A percentile compares a stretch with the other conserved stretches of the same genome.
These are phyloP conservation scores for Orchesella flavescens DNA, from an alignment of 2,888 invertebrate genomes.

Conservation along the genomic window DNA sequence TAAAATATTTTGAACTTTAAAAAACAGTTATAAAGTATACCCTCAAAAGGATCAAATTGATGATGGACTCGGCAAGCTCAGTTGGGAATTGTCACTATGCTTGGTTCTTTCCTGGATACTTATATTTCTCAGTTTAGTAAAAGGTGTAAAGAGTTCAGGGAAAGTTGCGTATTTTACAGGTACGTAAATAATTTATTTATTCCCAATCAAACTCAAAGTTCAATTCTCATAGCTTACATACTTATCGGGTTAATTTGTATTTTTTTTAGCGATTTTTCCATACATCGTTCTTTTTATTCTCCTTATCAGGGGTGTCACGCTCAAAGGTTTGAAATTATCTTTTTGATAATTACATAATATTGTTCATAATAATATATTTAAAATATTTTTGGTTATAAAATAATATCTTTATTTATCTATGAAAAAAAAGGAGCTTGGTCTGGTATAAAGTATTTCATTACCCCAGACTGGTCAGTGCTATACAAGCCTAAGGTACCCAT, in stretches of 20 bases:
- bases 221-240: too few species aligned
- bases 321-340: too few species aligned
- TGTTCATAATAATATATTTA: too few species aligned
- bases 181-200: slow-evolving; percentile 75
- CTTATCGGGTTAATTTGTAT: background rate
- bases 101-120: slow-evolving; percentile 54
- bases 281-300: slow-evolving; percentile 85
- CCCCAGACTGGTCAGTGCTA: slow-evolving; percentile 81
- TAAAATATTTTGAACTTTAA: too few species aligned
- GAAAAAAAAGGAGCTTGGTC: slow-evolving; percentile 85
- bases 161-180: slow-evolving; percentile 91
- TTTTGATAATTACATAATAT: too few species aligned
- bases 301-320: slow-evolving; percentile 78
- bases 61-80: slow-evolving; percentile 70
- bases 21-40: slow-evolving; percentile 69
- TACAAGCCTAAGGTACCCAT: slow-evolving; percentile 79
- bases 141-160: slow-evolving; percentile 59
- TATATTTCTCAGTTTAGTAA: background rate
- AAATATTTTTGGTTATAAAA: too few species aligned
- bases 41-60: slow-evolving; percentile 64
- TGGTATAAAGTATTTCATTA: slow-evolving; percentile 83
- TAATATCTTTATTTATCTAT: too few species aligned
- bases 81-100: slow-evolving; percentile 53
- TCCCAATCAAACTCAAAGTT: too few species aligned
- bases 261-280: slow-evolving; percentile 85